Conservation (phyloP, 2,797 vertebrate species). For the Gallinago stenura region DNA sequence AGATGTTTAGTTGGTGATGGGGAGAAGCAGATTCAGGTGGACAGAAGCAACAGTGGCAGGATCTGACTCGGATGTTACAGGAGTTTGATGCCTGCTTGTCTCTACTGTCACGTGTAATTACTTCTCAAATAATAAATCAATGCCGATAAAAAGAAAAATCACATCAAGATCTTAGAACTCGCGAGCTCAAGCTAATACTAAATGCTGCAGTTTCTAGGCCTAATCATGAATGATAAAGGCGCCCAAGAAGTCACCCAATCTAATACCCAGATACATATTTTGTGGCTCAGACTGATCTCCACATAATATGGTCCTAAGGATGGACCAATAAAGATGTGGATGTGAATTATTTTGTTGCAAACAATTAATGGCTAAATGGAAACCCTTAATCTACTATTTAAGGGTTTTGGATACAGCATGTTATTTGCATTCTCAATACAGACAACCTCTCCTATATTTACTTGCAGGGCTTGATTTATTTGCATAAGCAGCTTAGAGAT, state of each 20-base stretch:
- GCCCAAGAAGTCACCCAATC: neutral
- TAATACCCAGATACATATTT: neutral
- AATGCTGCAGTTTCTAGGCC: neutral
- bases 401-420: neutral
- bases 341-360: neutral
- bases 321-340: neutral
- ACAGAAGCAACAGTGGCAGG: neutral
- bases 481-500: neutral
- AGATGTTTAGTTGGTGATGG: neutral
- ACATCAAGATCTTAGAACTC: neutral
- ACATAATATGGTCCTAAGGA: neutral
- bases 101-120: neutral
- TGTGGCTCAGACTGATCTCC: neutral
- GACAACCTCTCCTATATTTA: neutral
- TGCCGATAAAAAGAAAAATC: neutral
- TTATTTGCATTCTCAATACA: neutral
- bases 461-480: neutral
- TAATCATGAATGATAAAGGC: neutral
- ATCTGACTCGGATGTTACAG: neutral
- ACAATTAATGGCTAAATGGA: neutral
- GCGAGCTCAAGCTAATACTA: neutral
- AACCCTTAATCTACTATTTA: neutral
- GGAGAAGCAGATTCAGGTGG: neutral
- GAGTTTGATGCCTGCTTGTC: neutral
- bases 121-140: neutral